A percentile compares a stretch with the other conserved stretches of the same genome.
Evolutionary conservation across 2,888 invertebrate genomes (phyloP).

Genomic region (Allacma fusca): DNA sequence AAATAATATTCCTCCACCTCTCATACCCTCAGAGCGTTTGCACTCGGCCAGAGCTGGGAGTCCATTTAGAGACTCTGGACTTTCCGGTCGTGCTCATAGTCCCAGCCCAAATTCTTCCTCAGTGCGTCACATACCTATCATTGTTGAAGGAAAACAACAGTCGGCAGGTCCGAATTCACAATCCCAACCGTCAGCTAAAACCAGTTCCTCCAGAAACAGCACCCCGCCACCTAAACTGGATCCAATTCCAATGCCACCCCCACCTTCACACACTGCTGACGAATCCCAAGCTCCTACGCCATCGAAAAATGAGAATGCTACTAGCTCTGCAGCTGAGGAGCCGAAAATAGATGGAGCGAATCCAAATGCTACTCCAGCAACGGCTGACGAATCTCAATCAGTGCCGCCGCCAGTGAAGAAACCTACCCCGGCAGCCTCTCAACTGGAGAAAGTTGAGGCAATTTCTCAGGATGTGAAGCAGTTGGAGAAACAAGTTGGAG

Average conservation of each 20-base stretch:
- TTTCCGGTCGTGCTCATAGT: not conserved
- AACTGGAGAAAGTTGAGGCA: constrained; percentile 78
- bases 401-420: constrained; percentile 14
- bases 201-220: not conserved
- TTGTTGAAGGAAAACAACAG: constrained; percentile 27
- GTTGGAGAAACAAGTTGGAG: constrained; percentile 78
- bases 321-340: no score
- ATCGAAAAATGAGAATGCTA: no score
- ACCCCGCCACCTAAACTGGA: constrained; percentile 1
- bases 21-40: not conserved
- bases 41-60: not conserved
- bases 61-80: not conserved
- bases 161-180: not conserved
- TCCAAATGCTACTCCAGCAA: not conserved
- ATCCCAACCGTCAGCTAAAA: not conserved
- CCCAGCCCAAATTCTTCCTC: not conserved
- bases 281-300: not conserved
- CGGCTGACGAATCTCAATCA: constrained; percentile 13
- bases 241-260: constrained; percentile 14
- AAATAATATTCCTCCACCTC: constrained; percentile 2
- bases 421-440: constrained; percentile 65
- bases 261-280: not conserved
- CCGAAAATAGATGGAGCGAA: no score
- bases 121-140: constrained; percentile 36
- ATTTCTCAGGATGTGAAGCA: constrained; percentile 83